Evolutionary conservation across 2,113 vertebrate genomes (phyloP).

Genomic region (Danionella cerebrum): DNA sequence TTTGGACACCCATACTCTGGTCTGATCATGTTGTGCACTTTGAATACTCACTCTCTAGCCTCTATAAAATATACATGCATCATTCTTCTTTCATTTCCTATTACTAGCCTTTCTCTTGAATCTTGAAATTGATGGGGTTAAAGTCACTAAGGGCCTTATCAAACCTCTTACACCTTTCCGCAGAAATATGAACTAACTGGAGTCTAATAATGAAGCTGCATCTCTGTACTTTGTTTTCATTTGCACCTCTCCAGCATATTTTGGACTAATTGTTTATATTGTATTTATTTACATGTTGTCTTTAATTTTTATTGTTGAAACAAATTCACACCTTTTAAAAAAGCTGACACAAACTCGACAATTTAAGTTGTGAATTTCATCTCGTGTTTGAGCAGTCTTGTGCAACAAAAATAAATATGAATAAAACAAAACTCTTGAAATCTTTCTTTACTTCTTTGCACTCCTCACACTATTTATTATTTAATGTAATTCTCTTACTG

Average conservation of each 20-base stretch:
- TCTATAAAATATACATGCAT: not conserved
- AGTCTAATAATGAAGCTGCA: constrained; percentile 17
- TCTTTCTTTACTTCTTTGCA: not conserved
- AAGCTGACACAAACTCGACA: constrained; percentile 32
- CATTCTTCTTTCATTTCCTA: not conserved
- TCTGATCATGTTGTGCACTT: constrained; percentile 10
- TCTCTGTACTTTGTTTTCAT: constrained; percentile 10
- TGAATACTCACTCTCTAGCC: not conserved
- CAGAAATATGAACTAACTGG: not conserved
- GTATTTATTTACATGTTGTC: constrained; percentile 34
- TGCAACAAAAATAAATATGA: constrained; percentile 67
- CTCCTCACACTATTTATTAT: too few relatives aligned
- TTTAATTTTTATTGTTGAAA: constrained; percentile 21
- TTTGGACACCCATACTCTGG: too few relatives aligned
- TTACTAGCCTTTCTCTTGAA: not conserved
- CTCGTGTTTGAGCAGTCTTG: constrained; percentile 42
- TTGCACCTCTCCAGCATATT: constrained; percentile 15
- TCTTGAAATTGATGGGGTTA: not conserved
- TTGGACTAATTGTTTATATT: constrained; percentile 34
- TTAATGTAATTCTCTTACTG: too few relatives aligned
- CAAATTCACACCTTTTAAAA: constrained; percentile 24
- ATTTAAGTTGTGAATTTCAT: constrained; percentile 36
- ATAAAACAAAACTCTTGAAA: constrained; percentile 56
- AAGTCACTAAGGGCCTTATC: constrained; percentile 20
- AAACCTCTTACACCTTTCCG: constrained; percentile 4